Conservation (phyloP, 2,888 invertebrate genomes). For the Dryomyza anilis region DNA sequence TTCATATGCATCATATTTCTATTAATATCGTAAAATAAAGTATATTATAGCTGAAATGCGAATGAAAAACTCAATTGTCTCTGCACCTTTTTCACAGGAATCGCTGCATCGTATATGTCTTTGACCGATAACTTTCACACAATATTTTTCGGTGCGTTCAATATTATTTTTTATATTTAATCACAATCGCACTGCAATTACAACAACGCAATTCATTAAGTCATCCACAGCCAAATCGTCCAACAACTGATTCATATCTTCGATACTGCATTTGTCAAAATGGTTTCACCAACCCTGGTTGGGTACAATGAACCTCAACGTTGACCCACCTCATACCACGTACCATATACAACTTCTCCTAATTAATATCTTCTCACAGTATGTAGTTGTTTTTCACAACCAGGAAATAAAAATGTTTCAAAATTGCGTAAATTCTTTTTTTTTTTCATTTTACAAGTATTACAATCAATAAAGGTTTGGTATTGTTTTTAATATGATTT, state of each 20-base stretch:
- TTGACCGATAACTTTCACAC: constrained; percentile 1
- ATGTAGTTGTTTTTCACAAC: background rate
- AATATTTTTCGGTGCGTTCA: background rate
- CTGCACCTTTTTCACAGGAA: background rate
- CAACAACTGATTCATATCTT: background rate
- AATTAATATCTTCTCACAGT: too few species aligned
- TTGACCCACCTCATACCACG: background rate
- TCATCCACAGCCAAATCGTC: background rate
- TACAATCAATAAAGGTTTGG: background rate
- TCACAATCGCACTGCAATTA: background rate
- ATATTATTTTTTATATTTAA: background rate
- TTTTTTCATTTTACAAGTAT: background rate
- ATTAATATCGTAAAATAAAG: too few species aligned
- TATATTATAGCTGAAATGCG: too few species aligned
- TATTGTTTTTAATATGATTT: background rate
- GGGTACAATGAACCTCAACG: background rate
- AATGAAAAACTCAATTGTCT: too few species aligned
- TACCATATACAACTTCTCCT: too few species aligned
- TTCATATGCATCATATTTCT: too few species aligned
- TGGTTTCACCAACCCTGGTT: background rate
- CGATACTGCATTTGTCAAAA: too few species aligned
- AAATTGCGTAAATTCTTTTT: constrained; percentile 8
- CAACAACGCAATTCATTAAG: constrained; percentile 3
- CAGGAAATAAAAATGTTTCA: constrained; percentile 6
- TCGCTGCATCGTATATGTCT: background rate